Base-by-base conservation (phyloP, 2,797 vertebrate species). In the Poeciliopsis gracilis region DNA sequence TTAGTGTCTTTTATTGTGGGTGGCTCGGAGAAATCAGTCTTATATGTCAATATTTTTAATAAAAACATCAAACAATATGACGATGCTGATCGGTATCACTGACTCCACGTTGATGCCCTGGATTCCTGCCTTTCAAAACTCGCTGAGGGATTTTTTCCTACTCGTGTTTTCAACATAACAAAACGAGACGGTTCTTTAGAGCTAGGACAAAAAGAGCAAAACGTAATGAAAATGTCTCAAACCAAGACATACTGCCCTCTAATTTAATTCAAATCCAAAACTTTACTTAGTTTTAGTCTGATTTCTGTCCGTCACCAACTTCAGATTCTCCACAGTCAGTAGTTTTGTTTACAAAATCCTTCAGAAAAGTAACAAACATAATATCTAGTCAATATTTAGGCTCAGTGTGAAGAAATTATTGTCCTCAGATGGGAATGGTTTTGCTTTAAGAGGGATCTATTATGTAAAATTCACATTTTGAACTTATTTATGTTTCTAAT, bases 1-100 rank as follows among this genome's bases (percentile, higher is more conserved):
- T 81, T 78, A 76, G 11, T 23, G 23, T 55, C 70, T 71, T 41
- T 77, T 55, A 51, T 59, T 66, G 72, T 78, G 66, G 72, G 59
- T 71, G 59, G 59, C 11, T 79, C 33, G 13, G 46, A 81, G 67
- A 18, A 69, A 77, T 71, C 72, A 49, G 30, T n/a, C 15, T 38
- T 47, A 57, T 51, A 9, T 45, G 45, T 3, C 53, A 61, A 25
- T 45, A 30, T 69, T 84, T 69, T 82, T 36, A 72, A 46, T 63
- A 30, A 72, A 77, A 70, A 63, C 30, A 66, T 70, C 49, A 80
- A 76, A 49, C 33, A 51, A 55, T 45, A 53, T 33, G 43, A 59
- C 43, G 38, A 57, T 49, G 74, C 72, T 75, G 41, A 77, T 84
- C 69, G 25, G 43, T 45, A 66, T 74, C 33, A 25, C 16, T 30